Conservation (phyloP, 2,888 invertebrate genomes). For the Stenodema calcarata region DNA sequence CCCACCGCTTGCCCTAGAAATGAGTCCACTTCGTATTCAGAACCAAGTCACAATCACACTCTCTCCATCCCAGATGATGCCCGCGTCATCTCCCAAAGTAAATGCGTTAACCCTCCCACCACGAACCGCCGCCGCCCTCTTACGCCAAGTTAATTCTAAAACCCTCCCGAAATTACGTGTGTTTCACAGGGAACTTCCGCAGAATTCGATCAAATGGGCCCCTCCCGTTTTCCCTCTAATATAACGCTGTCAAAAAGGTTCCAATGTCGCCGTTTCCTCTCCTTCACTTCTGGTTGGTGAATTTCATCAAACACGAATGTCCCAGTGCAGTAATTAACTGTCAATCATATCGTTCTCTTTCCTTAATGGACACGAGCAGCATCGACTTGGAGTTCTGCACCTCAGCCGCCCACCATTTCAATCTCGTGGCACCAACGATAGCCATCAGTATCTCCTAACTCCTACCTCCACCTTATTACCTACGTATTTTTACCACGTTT, state of each 20-base stretch:
- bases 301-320: neutral
- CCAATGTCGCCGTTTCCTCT: neutral
- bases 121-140: neutral
- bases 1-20: neutral
- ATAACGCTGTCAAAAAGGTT: neutral
- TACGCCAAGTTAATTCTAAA: constrained; percentile 22
- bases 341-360: too few relatives aligned
- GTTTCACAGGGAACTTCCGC: neutral
- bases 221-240: neutral
- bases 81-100: constrained; percentile 1
- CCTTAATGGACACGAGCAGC: too few relatives aligned
- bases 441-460: too few relatives aligned
- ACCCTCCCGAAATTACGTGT: constrained; percentile 3
- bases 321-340: too few relatives aligned
- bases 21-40: constrained; percentile 47
- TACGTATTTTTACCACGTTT: too few relatives aligned
- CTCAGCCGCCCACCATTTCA: too few relatives aligned
- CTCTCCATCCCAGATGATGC: constrained; percentile 41
- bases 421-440: too few relatives aligned
- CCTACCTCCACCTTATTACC: too few relatives aligned
- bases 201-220: neutral
- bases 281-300: neutral
- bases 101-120: constrained; percentile 8
- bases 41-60: constrained; percentile 25
- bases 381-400: too few relatives aligned